A percentile compares a stretch with the other conserved stretches of the same genome.
Evolutionary conservation across 1,140 invertebrate genomes (phyloP).

Genomic region (Formica exsecta): DNA sequence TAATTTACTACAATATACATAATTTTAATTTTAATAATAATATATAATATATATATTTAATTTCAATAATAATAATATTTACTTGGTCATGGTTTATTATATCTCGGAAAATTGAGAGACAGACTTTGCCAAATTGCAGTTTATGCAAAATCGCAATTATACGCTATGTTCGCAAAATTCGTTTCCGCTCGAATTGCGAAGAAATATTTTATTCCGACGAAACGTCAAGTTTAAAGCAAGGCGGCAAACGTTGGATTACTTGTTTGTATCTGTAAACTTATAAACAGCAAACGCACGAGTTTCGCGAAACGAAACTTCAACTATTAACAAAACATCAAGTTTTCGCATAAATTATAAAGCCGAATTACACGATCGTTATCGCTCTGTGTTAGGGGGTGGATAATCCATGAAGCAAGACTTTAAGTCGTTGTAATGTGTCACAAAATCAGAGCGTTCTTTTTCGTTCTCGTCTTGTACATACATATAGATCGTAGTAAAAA

Average conservation of each 20-base stretch:
- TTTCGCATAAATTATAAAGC: conserved; percentile 40
- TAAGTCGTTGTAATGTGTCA: background rate
- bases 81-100: background rate
- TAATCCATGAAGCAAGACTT: background rate
- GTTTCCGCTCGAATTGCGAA: background rate
- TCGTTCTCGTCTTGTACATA: background rate
- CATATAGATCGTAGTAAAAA: conserved; percentile 6
- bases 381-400: background rate
- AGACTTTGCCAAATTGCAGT: background rate
- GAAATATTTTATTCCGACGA: conserved; percentile 20
- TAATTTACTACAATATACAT: background rate
- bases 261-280: conserved; percentile 24
- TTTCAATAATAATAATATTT: background rate
- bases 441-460: conserved; percentile 6
- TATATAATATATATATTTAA: too few species aligned
- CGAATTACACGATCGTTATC: conserved; percentile 47
- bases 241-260: conserved; percentile 15
- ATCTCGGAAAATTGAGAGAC: too few species aligned
- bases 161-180: background rate
- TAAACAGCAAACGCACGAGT: conserved; percentile 28
- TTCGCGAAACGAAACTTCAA: conserved; percentile 22
- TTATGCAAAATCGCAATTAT: conserved; percentile 16
- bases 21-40: background rate
- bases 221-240: conserved; percentile 9
- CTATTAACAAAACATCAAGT: conserved; percentile 40